Evolutionary conservation across 1,140 invertebrate genomes (phyloP).

Genomic region (Gryllus bimaculatus): DNA sequence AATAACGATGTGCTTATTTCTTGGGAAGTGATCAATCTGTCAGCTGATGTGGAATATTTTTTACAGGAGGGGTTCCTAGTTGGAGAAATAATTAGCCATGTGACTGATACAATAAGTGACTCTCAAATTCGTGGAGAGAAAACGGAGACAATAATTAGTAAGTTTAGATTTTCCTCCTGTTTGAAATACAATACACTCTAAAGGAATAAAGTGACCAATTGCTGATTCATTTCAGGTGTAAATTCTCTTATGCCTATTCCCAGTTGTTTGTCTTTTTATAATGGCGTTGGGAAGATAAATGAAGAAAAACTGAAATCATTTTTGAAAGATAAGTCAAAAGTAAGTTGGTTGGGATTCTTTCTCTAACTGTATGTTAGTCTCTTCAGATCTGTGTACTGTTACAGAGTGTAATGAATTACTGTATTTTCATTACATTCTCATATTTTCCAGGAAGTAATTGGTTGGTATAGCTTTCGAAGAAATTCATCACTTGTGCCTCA

Average conservation of each 20-base stretch:
- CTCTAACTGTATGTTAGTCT: not conserved
- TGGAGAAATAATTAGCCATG: constrained; percentile 45
- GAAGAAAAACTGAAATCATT: constrained; percentile 40
- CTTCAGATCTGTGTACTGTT: too few relatives aligned
- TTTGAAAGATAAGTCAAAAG: constrained; percentile 35
- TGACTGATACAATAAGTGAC: constrained; percentile 55
- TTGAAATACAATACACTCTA: not conserved
- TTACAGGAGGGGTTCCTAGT: constrained; percentile 55
- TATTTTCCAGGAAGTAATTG: constrained; percentile 41
- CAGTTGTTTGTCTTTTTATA: constrained; percentile 41
- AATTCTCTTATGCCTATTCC: constrained; percentile 45
- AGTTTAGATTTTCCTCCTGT: constrained; percentile 23
- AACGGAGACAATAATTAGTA: constrained; percentile 45
- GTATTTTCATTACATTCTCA: not conserved
- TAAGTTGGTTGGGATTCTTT: constrained; percentile 12
- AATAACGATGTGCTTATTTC: not conserved
- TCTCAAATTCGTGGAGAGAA: constrained; percentile 46
- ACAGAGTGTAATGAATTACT: too few relatives aligned
- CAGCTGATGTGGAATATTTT: constrained; percentile 18
- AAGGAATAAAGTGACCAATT: too few relatives aligned
- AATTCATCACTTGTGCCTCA: constrained; percentile 40
- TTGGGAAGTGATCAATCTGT: too few relatives aligned
- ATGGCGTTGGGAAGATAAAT: constrained; percentile 43
- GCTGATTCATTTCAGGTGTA: constrained; percentile 34
- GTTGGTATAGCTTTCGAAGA: constrained; percentile 51